Evolutionary conservation across 2,888 invertebrate genomes (phyloP).

Genomic region (Linyphia triangularis): DNA sequence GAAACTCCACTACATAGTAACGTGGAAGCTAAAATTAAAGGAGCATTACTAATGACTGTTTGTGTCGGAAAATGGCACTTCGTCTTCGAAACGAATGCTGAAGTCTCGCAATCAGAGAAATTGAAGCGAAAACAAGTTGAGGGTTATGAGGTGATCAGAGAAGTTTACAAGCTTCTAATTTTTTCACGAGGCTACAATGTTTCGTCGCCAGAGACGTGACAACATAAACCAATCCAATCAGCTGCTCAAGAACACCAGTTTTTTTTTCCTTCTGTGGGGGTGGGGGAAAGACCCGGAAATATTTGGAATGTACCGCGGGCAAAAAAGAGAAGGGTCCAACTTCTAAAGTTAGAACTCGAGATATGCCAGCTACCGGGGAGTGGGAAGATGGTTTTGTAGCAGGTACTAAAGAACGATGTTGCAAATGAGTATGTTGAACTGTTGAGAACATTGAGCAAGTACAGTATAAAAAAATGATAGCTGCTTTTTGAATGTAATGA

Average conservation of each 20-base stretch:
- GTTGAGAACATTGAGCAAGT: too few species aligned
- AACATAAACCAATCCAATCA: constrained; percentile 46
- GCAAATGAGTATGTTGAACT: too few species aligned
- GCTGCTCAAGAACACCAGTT: not conserved
- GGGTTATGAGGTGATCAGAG: not conserved
- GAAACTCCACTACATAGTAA: too few species aligned
- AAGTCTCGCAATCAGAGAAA: too few species aligned
- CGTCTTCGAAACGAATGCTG: too few species aligned
- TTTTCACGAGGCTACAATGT: constrained; percentile 24
- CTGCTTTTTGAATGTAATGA: too few species aligned
- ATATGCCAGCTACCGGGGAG: constrained; percentile 11
- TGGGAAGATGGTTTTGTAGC: not conserved
- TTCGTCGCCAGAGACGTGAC: constrained; percentile 40
- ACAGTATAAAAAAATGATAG: too few species aligned
- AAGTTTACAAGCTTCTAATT: constrained; percentile 55
- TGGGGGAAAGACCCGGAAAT: constrained; percentile 32
- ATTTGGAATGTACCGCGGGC: constrained; percentile 37
- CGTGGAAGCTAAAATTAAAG: too few species aligned
- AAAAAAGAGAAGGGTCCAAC: constrained; percentile 14
- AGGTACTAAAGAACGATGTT: too few species aligned
- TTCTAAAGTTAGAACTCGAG: constrained; percentile 52
- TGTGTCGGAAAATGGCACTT: too few species aligned
- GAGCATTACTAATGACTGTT: too few species aligned
- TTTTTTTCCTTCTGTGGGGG: not conserved
- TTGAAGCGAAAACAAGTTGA: constrained; percentile 9